phyloP scores from a whole-genome alignment of 2,888 invertebrate species.

The Lampropteryx suffumata region DNA sequence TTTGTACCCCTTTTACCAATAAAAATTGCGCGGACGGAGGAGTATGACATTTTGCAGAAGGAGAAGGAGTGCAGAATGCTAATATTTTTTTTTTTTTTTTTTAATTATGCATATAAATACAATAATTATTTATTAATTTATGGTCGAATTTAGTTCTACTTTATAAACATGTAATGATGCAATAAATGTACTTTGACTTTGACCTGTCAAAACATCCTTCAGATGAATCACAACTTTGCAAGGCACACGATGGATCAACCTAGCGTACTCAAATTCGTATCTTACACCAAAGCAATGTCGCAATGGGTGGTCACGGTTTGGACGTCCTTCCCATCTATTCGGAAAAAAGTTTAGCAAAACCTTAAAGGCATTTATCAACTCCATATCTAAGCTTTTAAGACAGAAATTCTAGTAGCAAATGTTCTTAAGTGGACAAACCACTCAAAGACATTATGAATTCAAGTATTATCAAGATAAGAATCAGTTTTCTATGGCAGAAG shows the following conservation, averaged over 20 bases:
- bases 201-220: background rate
- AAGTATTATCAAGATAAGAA: constrained; percentile 37
- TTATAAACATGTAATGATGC: no score
- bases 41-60: no score
- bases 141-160: no score
- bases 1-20: no score
- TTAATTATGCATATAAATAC: no score
- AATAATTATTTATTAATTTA: no score
- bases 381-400: constrained; percentile 39
- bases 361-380: constrained; percentile 37
- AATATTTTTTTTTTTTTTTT: no score
- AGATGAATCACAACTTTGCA: background rate
- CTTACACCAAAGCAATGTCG: constrained; percentile 46
- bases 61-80: no score
- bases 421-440: constrained; percentile 1
- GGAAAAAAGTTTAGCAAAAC: constrained; percentile 54
- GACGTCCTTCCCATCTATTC: constrained; percentile 58
- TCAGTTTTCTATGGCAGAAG: constrained; percentile 33
- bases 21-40: no score
- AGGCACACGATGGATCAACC: constrained; percentile 5
- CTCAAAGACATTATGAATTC: constrained; percentile 37
- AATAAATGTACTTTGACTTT: no score
- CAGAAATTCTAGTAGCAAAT: constrained; percentile 33
- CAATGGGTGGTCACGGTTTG: constrained; percentile 58
- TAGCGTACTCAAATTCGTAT: constrained; percentile 19